Base-by-base conservation (phyloP, 2,113 vertebrate species). In the Nesoenas mayeri region DNA sequence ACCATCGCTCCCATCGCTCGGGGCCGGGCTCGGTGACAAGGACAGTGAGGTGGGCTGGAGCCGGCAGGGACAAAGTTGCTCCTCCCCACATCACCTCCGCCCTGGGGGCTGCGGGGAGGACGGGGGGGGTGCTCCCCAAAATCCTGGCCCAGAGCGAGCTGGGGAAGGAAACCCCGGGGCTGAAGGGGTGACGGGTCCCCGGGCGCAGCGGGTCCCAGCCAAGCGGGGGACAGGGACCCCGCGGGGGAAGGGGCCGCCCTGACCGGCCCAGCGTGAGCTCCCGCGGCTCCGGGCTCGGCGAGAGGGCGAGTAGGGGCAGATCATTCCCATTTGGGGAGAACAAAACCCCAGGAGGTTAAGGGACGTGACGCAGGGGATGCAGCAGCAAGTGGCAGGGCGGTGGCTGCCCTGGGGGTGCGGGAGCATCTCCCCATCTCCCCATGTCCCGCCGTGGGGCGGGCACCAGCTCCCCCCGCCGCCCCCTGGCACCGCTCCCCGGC, bases 251-350 rank as follows among this genome's bases (percentile, higher is more conserved):
- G 12, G 1, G 20, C 6, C 38, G 31, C 71, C 2, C 31, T 2
- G 71, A 28, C 3, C n/a, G 47, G 47, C 40, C 31, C 28, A 15
- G 5, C 29, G 24, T 4, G 0, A 12, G 24, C 5, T n/a, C 16
- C 31, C 3, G 3, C 48, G 21, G 24, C 47, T 20, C 15, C 4
- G 1, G 2, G 5, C 2, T 12, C 3, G 4, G 10, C 3, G 4
- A 17, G 14, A 21, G 26, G 18, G 15, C 6, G 3, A 11, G 42
- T 25, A 26, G 5, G 7, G 31, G 21, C 19, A 12, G 47, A 8
- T n/a, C 3, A 10, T 19, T 38, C 25, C 57, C 11, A 0, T 7
- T 7, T 1, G 19, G 57, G 1, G 38, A 32, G 40, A 11, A 14
- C 7, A 18, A 26, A 12, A 10, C 1, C 40, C 36, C 2, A 3